Percentiles rank a stretch among this genome's conserved stretches.
Evolutionary conservation across 1,140 invertebrate species (phyloP).

Genomic region (Anagrus nilaparvatae): DNA sequence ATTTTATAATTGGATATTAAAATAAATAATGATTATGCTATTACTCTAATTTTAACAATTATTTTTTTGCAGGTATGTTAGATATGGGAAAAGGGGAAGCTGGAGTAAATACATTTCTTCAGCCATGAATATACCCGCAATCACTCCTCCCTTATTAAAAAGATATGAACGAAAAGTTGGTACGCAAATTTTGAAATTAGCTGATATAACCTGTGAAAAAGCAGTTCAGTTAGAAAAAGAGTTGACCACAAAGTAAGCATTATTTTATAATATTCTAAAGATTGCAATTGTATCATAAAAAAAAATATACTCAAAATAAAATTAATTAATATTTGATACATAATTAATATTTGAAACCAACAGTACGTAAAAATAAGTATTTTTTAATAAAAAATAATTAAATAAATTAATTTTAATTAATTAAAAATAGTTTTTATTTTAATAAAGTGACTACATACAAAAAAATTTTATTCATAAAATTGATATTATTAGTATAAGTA

Average conservation of each 20-base stretch:
- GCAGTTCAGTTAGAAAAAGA: neutral
- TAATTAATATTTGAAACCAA: too few species aligned
- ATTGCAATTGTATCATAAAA: too few species aligned
- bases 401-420: too few species aligned
- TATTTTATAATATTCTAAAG: too few species aligned
- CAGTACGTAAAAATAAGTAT: too few species aligned
- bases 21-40: neutral
- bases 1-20: neutral
- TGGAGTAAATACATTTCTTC: neutral
- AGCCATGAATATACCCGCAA: neutral
- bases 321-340: too few species aligned
- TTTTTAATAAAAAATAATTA: too few species aligned
- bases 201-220: neutral
- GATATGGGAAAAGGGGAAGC: neutral
- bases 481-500: too few species aligned
- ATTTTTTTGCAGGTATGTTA: neutral
- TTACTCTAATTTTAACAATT: neutral
- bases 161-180: neutral
- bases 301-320: too few species aligned
- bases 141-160: neutral
- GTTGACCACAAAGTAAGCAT: neutral
- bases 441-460: too few species aligned
- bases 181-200: neutral
- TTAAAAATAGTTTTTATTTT: too few species aligned
- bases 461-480: too few species aligned